Conservation (phyloP, 92 coral and sea anemone species). For the Meandrina meandrites region DNA sequence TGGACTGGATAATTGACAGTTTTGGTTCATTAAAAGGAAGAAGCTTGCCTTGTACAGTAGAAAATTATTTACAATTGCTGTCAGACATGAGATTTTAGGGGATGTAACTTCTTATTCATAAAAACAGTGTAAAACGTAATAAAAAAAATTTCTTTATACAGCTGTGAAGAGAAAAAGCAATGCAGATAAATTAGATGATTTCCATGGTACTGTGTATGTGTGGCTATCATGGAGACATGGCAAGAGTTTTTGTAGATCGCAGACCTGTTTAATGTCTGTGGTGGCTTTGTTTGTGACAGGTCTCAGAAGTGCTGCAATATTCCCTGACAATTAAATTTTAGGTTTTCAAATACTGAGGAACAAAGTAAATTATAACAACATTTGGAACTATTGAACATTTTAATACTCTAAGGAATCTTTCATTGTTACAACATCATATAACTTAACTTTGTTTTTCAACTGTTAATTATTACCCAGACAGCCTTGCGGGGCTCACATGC, state of each 20-base stretch:
- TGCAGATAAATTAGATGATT: neutral
- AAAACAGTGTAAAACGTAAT: neutral
- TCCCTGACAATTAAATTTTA: neutral
- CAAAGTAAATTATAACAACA: neutral
- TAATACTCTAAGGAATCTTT: neutral
- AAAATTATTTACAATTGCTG: neutral
- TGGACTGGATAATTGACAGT: neutral
- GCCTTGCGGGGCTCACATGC: neutral
- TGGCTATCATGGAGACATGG: neutral
- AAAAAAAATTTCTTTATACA: neutral
- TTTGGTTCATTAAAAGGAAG: neutral
- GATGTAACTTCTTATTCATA: neutral
- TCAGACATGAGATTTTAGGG: neutral
- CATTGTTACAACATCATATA: neutral
- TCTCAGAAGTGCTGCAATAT: too few species aligned
- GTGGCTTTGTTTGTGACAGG: neutral
- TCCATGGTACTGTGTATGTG: neutral
- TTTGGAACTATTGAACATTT: slow-evolving; percentile 6
- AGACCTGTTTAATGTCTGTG: neutral
- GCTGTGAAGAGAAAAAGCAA: neutral
- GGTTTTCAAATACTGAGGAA: neutral
- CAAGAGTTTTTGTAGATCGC: neutral
- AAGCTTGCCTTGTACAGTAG: neutral
- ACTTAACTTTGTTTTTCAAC: neutral
- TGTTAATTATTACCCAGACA: neutral